These are phyloP conservation scores for Gambelia wislizenii DNA, from an alignment of 2,797 vertebrate genomes.

Conservation along the genomic window DNA sequence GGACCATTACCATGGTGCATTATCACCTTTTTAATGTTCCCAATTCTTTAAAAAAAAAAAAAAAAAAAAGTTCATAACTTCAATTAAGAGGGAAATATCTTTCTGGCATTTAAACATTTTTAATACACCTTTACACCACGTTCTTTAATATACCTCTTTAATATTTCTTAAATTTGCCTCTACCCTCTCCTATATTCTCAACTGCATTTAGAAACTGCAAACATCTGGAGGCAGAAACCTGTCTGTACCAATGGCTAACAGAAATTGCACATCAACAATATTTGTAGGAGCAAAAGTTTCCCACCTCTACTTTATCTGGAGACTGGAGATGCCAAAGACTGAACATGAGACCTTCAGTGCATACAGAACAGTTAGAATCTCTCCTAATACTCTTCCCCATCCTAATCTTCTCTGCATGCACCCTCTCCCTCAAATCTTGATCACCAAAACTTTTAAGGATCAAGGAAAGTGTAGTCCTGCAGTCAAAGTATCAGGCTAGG, in stretches of 20 bases:
- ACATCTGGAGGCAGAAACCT: not conserved
- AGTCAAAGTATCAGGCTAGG: too few relatives aligned
- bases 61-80: slow-evolving; percentile 47
- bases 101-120: not conserved
- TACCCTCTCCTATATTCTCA: not conserved
- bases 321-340: not conserved
- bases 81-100: not conserved
- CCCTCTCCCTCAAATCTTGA: too few relatives aligned
- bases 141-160: too few relatives aligned
- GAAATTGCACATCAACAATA: not conserved
- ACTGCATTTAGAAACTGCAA: not conserved
- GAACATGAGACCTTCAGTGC: too few relatives aligned
- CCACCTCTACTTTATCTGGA: not conserved
- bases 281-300: not conserved
- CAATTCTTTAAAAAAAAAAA: slow-evolving; percentile 59
- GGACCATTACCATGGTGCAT: slow-evolving; percentile 99
- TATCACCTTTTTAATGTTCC: slow-evolving; percentile 78
- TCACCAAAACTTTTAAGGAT: too few relatives aligned
- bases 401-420: too few relatives aligned
- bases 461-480: too few relatives aligned
- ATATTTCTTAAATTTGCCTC: not conserved
- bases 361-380: too few relatives aligned
- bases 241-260: not conserved
- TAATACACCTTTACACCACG: too few relatives aligned
- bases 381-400: too few relatives aligned